These are phyloP conservation scores for Brachionus plicatilis DNA, from an alignment of 1,140 invertebrate species.

Conservation along the genomic window DNA sequence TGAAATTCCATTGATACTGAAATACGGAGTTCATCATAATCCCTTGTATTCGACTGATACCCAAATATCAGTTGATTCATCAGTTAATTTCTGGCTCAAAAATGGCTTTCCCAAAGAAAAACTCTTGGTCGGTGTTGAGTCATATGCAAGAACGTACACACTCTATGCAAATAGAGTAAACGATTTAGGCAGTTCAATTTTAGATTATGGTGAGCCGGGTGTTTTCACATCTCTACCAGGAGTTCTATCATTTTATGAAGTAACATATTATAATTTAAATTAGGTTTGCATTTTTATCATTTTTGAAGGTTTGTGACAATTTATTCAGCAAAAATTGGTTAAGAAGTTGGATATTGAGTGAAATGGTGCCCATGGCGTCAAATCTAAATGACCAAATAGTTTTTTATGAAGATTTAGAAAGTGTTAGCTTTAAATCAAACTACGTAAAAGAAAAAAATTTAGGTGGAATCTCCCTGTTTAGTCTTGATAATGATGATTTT, in stretches of 20 bases:
- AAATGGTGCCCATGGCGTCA: conserved; percentile 70
- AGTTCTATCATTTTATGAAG: conserved; percentile 1
- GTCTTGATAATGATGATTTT: conserved; percentile 21
- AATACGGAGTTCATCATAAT: neutral
- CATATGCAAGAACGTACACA: conserved; percentile 64
- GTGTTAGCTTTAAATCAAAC: conserved; percentile 66
- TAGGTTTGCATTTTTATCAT: conserved; percentile 44
- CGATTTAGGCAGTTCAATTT: neutral
- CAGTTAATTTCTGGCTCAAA: conserved; percentile 65
- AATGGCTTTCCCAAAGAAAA: conserved; percentile 85
- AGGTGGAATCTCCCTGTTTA: neutral
- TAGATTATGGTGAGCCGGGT: neutral
- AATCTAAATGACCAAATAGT: conserved; percentile 74
- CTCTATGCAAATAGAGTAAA: neutral
- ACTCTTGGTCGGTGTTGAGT: conserved; percentile 87
- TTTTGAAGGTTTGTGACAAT: conserved; percentile 52
- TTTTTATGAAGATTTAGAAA: conserved; percentile 75
- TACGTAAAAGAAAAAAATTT: neutral
- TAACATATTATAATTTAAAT: neutral
- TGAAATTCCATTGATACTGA: neutral
- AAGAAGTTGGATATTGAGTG: conserved; percentile 63
- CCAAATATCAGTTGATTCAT: neutral
- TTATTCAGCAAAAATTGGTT: conserved; percentile 45
- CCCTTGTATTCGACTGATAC: neutral
- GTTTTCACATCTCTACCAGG: neutral